Conservation (phyloP, 2,113 vertebrate genomes). For the Mus pahari region DNA sequence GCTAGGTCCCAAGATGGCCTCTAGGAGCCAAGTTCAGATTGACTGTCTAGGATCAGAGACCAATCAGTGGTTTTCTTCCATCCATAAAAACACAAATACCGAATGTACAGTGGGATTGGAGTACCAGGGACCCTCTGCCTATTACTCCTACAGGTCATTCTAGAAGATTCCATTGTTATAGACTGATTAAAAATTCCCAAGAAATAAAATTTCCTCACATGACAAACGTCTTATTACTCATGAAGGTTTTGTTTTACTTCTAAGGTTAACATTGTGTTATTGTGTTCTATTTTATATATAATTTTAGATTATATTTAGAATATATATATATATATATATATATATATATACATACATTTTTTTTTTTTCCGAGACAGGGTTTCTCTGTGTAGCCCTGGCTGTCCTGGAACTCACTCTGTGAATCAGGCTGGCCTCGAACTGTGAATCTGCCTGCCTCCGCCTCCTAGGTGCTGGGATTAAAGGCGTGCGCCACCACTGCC, state of each 20-base stretch:
- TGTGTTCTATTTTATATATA: not conserved
- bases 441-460: no score
- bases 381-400: no score
- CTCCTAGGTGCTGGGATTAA: no score
- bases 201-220: not conserved
- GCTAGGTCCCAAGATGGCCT: not conserved
- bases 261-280: not conserved
- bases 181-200: not conserved
- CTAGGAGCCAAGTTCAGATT: not conserved
- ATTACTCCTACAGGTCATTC: not conserved
- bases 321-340: no score
- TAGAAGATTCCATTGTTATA: constrained; percentile 7
- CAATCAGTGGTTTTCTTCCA: not conserved
- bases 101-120: not conserved
- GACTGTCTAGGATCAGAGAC: not conserved
- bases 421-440: no score
- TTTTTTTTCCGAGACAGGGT: no score
- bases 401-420: no score
- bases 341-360: no score
- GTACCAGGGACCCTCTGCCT: not conserved
- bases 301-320: not conserved
- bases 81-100: not conserved
- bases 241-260: not conserved
- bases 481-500: no score
- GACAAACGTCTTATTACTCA: not conserved